A percentile compares a stretch with the other conserved stretches of the same genome.
These are phyloP conservation scores for Pygoscelis adeliae DNA, from an alignment of 2,113 vertebrate species.

Conservation along the genomic window DNA sequence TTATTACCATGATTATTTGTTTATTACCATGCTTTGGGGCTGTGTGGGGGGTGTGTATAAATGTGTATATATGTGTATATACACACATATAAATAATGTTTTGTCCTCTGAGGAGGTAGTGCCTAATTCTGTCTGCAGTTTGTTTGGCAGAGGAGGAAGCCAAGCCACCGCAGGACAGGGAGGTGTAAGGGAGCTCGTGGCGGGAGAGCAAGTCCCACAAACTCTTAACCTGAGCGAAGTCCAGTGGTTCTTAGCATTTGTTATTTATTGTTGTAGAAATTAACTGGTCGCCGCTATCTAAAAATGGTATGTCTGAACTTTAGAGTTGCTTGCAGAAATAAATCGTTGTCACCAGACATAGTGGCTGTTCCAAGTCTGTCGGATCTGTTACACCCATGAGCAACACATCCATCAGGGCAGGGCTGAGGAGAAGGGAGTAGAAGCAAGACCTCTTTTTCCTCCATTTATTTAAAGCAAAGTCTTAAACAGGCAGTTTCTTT, in stretches of 20 bases:
- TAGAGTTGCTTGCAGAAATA: neutral
- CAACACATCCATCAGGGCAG: neutral
- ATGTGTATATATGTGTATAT: rapidly evolving
- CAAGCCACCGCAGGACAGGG: neutral
- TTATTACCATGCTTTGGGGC: neutral
- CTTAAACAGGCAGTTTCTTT: neutral
- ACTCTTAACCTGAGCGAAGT: neutral
- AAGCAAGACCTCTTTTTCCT: neutral
- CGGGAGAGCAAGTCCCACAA: neutral
- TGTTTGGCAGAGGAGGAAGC: neutral
- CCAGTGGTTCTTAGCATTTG: neutral
- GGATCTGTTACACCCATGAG: neutral
- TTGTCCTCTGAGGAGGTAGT: neutral
- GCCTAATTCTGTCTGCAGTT: neutral
- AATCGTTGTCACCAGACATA: neutral
- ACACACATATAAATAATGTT: rapidly evolving
- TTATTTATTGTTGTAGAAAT: neutral
- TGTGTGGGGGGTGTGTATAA: neutral
- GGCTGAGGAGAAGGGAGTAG: neutral
- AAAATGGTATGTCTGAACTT: neutral
- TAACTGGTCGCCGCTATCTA: neutral
- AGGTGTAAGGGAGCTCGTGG: neutral
- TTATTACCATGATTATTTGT: neutral
- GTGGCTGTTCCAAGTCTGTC: neutral
- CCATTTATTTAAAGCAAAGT: neutral